These are phyloP conservation scores for Drosophila heteroneura DNA, from an alignment of 2,888 invertebrate genomes.

Conservation along the genomic window DNA sequence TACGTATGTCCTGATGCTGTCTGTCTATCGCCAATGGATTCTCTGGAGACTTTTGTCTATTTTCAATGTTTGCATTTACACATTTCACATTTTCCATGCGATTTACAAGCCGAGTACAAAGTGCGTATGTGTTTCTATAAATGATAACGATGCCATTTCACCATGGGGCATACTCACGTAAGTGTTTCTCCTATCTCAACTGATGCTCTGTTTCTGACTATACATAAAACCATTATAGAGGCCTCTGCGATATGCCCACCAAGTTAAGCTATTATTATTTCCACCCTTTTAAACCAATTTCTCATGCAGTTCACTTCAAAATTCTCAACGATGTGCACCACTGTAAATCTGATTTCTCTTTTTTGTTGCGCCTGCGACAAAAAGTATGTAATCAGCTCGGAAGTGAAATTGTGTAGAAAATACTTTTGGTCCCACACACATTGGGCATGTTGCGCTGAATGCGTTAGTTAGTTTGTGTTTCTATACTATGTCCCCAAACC, in stretches of 20 bases:
- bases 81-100: slow-evolving; percentile 59
- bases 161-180: slow-evolving; percentile 5
- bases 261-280: slow-evolving; percentile 33
- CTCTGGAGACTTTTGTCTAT: slow-evolving; percentile 52
- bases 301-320: background rate
- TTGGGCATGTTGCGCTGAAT: slow-evolving; percentile 1
- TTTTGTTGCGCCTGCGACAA: slow-evolving; percentile 11
- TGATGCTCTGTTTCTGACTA: slow-evolving; percentile 25
- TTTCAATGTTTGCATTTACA: slow-evolving; percentile 66
- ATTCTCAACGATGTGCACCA: background rate
- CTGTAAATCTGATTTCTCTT: slow-evolving; percentile 30
- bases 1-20: slow-evolving; percentile 66
- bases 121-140: slow-evolving; percentile 43
- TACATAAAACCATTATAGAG: slow-evolving; percentile 27
- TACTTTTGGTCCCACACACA: slow-evolving; percentile 10
- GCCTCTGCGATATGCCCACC: slow-evolving; percentile 1
- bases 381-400: slow-evolving; percentile 19
- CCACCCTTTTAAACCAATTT: slow-evolving; percentile 11
- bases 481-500: background rate
- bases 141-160: slow-evolving; percentile 49
- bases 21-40: slow-evolving; percentile 34
- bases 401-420: slow-evolving; percentile 42
- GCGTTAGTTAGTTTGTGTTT: slow-evolving; percentile 10
- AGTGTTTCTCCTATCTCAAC: slow-evolving; percentile 10
- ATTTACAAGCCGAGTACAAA: slow-evolving; percentile 28